A percentile compares a stretch with the other conserved stretches of the same genome.
Conservation (phyloP, 2,113 vertebrate genomes). For the Noctilio leporinus region DNA sequence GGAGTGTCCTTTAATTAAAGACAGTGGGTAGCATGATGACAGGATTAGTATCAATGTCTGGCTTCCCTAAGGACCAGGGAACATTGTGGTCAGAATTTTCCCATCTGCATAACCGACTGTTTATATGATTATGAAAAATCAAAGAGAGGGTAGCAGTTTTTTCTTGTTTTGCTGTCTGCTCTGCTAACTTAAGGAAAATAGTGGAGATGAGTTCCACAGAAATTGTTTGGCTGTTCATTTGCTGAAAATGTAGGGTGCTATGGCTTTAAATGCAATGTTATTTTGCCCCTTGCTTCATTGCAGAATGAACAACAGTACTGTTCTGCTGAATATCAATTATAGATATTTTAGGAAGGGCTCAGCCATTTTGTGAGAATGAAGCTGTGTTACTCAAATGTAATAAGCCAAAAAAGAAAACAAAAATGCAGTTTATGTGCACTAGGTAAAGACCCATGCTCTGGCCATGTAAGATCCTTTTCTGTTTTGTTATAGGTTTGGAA, state of each 20-base stretch:
- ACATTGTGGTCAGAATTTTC: neutral
- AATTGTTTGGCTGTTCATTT: neutral
- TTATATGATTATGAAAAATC: neutral
- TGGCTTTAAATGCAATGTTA: neutral
- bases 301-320: neutral
- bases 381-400: neutral
- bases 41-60: neutral
- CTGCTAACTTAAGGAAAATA: neutral
- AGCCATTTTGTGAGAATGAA: neutral
- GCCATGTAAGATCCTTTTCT: neutral
- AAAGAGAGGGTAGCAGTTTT: neutral
- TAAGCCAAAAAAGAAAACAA: neutral
- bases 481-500: neutral
- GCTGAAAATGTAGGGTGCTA: neutral
- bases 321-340: neutral
- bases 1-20: conserved; percentile 24
- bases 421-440: neutral
- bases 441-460: neutral
- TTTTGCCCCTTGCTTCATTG: neutral
- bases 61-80: neutral
- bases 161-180: neutral
- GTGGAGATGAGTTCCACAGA: neutral
- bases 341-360: neutral
- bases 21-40: neutral
- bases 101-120: neutral